A percentile compares a stretch with the other conserved stretches of the same genome.
Evolutionary conservation across 2,888 invertebrate species (phyloP).

Genomic region (Apomyelois bistriatella): DNA sequence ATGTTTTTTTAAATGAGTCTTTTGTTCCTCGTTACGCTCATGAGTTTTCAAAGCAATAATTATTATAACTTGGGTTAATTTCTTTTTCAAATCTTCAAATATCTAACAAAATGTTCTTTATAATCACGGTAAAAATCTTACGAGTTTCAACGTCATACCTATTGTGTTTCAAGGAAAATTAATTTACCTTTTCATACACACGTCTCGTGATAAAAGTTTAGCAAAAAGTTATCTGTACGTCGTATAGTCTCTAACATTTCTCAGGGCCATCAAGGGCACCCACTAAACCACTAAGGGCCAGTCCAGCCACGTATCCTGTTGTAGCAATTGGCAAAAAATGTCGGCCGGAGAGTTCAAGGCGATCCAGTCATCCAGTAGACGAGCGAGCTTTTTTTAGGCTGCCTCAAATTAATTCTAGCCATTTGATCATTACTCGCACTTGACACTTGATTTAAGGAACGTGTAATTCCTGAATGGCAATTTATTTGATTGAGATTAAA

Average conservation of each 20-base stretch:
- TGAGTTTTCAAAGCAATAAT: no score
- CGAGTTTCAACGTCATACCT: no score
- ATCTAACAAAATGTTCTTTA: no score
- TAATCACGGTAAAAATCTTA: no score
- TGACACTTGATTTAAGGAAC: constrained; percentile 12
- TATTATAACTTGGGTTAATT: no score
- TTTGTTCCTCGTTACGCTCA: no score
- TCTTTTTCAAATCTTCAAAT: no score
- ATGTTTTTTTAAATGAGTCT: no score
- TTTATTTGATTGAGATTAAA: background rate
- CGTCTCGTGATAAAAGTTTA: no score
- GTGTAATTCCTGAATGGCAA: background rate
- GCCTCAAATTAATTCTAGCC: constrained; percentile 22
- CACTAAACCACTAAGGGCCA: constrained; percentile 57
- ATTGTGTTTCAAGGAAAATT: no score
- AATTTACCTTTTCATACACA: no score
- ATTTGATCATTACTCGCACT: constrained; percentile 21
- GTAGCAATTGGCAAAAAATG: constrained; percentile 67
- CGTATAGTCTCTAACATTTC: constrained; percentile 24
- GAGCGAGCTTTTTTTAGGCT: constrained; percentile 21
- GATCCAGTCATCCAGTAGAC: constrained; percentile 58
- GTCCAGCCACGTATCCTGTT: constrained; percentile 64
- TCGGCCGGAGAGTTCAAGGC: constrained; percentile 74
- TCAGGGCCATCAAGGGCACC: constrained; percentile 62
- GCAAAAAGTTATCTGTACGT: background rate